These are phyloP conservation scores for Mamestra configurata DNA, from an alignment of 1,140 invertebrate genomes.

Conservation along the genomic window DNA sequence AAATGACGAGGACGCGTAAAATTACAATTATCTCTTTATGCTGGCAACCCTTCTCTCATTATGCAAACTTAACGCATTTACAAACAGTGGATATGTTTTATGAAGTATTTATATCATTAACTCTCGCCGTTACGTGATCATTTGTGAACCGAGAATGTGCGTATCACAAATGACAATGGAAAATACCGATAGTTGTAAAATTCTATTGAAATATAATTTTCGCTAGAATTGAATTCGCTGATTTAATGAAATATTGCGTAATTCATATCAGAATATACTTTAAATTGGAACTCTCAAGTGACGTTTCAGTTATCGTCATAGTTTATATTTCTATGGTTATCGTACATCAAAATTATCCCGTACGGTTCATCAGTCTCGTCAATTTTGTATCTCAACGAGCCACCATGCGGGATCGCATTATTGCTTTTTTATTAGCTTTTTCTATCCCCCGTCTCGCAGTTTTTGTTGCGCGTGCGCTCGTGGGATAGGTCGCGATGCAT, in stretches of 20 bases:
- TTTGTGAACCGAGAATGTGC: neutral
- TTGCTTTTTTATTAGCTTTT: conserved; percentile 87
- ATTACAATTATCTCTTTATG: conserved; percentile 85
- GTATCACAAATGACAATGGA: neutral
- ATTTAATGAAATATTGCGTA: neutral
- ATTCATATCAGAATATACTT: neutral
- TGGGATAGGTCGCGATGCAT: conserved; percentile 83
- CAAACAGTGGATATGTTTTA: conserved; percentile 50
- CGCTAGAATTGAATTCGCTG: neutral
- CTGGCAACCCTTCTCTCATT: conserved; percentile 77
- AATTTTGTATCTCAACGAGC: conserved; percentile 85
- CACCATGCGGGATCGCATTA: conserved; percentile 86
- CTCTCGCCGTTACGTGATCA: conserved; percentile 17
- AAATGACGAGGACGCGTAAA: conserved; percentile 83
- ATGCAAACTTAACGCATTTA: conserved; percentile 81
- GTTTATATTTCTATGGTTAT: too few species aligned
- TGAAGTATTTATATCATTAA: conserved; percentile 20
- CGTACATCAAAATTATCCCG: conserved; percentile 68
- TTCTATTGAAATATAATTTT: neutral
- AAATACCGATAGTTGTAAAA: neutral
- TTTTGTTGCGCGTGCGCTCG: conserved; percentile 80
- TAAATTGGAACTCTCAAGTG: conserved; percentile 8
- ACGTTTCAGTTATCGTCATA: conserved; percentile 34
- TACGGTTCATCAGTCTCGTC: conserved; percentile 83
- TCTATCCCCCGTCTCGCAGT: conserved; percentile 81